These are phyloP conservation scores for Polyommatus iphigenia DNA, from an alignment of 2,888 invertebrate species.

Conservation along the genomic window DNA sequence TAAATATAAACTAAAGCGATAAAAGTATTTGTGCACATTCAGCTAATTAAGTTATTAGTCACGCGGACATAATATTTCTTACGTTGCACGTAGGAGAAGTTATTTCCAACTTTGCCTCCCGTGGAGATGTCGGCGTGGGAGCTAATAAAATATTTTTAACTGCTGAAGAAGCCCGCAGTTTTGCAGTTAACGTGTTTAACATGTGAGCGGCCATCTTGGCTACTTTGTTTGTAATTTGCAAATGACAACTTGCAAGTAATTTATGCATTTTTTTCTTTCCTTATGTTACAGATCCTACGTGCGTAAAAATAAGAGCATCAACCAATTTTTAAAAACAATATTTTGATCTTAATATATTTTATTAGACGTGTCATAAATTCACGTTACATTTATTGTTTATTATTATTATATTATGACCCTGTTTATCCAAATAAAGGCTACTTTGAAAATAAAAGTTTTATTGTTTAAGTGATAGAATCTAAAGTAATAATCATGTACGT, in stretches of 20 bases:
- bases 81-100: neutral
- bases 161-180: slow-evolving; percentile 22
- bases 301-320: neutral
- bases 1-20: neutral
- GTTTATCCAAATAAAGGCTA: too few relatives aligned
- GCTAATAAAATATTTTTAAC: slow-evolving; percentile 26
- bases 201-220: slow-evolving; percentile 5
- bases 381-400: too few relatives aligned
- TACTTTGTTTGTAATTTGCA: neutral
- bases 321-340: too few relatives aligned
- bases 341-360: too few relatives aligned
- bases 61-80: slow-evolving; percentile 19
- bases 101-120: slow-evolving; percentile 9
- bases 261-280: neutral
- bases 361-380: too few relatives aligned
- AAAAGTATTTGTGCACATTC: neutral
- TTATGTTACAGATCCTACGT: neutral
- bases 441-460: too few relatives aligned
- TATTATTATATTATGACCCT: too few relatives aligned
- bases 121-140: neutral
- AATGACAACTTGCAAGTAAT: neutral
- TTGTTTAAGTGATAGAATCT: too few relatives aligned
- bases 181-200: neutral
- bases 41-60: slow-evolving; percentile 17
- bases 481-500: too few relatives aligned